Evolutionary conservation across 2,888 invertebrate genomes (phyloP).

Genomic region (Acleris emargana): DNA sequence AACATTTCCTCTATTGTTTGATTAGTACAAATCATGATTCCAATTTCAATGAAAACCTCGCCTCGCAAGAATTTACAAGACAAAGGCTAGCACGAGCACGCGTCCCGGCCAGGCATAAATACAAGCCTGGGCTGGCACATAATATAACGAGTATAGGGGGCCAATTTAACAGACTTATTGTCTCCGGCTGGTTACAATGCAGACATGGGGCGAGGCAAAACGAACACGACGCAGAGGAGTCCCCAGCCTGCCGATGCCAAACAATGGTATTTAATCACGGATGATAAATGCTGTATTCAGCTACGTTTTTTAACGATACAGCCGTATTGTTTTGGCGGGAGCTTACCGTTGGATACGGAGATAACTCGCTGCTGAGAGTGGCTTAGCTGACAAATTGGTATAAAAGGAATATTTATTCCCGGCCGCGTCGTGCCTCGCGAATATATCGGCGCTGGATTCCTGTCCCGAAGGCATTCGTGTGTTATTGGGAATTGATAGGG

Average conservation of each 20-base stretch:
- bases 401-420: slow-evolving; percentile 83
- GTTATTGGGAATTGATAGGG: slow-evolving; percentile 28
- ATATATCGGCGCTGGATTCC: slow-evolving; percentile 24
- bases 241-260: slow-evolving; percentile 79
- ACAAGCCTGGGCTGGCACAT: slow-evolving; percentile 61
- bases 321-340: slow-evolving; percentile 83
- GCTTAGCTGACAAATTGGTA: slow-evolving; percentile 84
- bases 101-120: slow-evolving; percentile 59
- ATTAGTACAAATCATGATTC: slow-evolving; percentile 38
- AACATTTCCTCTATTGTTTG: slow-evolving; percentile 34
- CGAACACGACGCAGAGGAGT: slow-evolving; percentile 67
- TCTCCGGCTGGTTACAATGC: slow-evolving; percentile 79
- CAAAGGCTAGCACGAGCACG: slow-evolving; percentile 57
- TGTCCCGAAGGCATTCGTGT: slow-evolving; percentile 26
- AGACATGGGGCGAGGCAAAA: slow-evolving; percentile 73
- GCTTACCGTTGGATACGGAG: slow-evolving; percentile 80
- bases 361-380: slow-evolving; percentile 81
- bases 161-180: slow-evolving; percentile 84
- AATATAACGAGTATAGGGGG: slow-evolving; percentile 73
- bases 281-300: slow-evolving; percentile 83
- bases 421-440: slow-evolving; percentile 52
- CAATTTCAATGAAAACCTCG: slow-evolving; percentile 40
- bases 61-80: slow-evolving; percentile 62
- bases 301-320: slow-evolving; percentile 83
- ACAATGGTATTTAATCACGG: slow-evolving; percentile 84